Evolutionary conservation across 2,888 invertebrate species (phyloP), one percentile per base, ranked within the genome.

Genomic region (Leucania comma): DNA sequence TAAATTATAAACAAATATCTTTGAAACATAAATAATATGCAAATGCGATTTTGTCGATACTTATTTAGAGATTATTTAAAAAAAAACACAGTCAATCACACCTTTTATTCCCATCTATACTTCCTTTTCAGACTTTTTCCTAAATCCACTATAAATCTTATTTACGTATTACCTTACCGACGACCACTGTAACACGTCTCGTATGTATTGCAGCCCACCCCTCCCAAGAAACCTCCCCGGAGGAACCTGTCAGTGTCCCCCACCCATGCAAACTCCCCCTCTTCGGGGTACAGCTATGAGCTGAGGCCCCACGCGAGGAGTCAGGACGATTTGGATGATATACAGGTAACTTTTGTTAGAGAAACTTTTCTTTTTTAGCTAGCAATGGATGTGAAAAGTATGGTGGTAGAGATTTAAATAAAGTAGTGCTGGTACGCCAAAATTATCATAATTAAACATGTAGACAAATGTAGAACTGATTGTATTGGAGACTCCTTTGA

Each of bases 191-290:
- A 85, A 84, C 76, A 60, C 58, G 62, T 68, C 53, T 77, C 69
- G 61, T 82, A 79, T 85, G 81, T 84, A 84, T 90, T 90, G 57
- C 96, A 98, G 98, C 98, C 98, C 63, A 98, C 98, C 68, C 98
- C 98, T 68, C 98, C 98, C 59, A 98, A 98, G 95, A 98, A 98
- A 93, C 98, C 98, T 76, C 98, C 98, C 3, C 96, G 98, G 63
- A 96, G 98, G 83, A 98, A 98, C 92, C 96, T 98, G 68, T 98
- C 98, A 20, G 98, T 98, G 74, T 98, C 98, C 24, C 98, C 98
- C 32, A 98, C 98, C 38, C 98, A 98, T 89, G 97, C 96, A 75
- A 97, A 96, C 88, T 95, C 95, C 70, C 95, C 95, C 51, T 95
- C 96, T 66, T 95, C 95, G 67, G 95, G 94, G 78, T 95, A 96